Base-by-base conservation (phyloP, 1,140 invertebrate genomes). In the Lordiphosa clarofinis region DNA sequence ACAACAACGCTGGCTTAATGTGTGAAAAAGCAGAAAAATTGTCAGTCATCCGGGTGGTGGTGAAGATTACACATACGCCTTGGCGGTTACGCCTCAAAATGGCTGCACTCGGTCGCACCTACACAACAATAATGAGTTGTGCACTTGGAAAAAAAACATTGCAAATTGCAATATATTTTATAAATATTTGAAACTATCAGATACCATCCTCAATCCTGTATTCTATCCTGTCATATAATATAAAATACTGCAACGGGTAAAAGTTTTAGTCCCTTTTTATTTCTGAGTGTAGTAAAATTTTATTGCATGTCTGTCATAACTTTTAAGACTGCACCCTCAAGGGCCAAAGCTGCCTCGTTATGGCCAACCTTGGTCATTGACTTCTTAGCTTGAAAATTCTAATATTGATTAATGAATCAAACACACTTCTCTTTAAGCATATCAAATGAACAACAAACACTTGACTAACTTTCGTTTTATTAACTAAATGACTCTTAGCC, bases 41-140 rank as follows among this genome's bases (percentile, higher is more conserved):
- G 71, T 40, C 62, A 31, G 73, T 59, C 66, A 84, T 84, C 72
- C 78, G 78, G 78, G 72, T 74, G 42, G 72, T 74, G 42, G 28
- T 38, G 48, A 76, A 65, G 79, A 82, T 82, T 84, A 84, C 73
- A 78, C 78, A 86, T 73, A 78, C 79, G 78, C 78, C 73, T 50
- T 44, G 56, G 70, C 61, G 73, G 42, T 43, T 36, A 75, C 66
- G 56, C 75, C 75, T 37, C 31, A 19, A 52, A 52, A 31, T 8
- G 5, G 28, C 7, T 31, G 28, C 28, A 31, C 28, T 8, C 7
- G 6, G 28, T 6, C 28, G 28, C 28, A 31, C 28, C 28, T 31
- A 31, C 21, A 24, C 21, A 4, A 3, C 21, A 24, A 4, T 24
- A 24, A 24, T 31, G 6, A 31, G 28, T 31, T 31, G 28, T 31